Base-by-base conservation (phyloP, 2,797 vertebrate genomes). In the Scyliorhinus canicula region DNA sequence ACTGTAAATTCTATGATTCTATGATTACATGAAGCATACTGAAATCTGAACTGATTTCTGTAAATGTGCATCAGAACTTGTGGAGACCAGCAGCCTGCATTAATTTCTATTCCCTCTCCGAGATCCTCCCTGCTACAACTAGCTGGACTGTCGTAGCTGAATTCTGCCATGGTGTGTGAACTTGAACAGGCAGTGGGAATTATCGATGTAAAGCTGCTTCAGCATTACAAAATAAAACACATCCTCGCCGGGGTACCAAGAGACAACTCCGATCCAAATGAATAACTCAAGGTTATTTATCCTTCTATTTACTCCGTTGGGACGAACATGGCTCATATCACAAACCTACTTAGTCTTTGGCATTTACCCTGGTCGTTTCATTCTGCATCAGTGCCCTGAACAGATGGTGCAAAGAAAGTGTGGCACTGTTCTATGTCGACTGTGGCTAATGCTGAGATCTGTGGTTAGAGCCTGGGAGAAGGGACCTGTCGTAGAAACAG, bases 251-350 rank as follows among this genome's bases (percentile, higher is more conserved):
- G 16, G 19, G 88, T 21, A 44, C 88, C 60, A 44, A 26, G n/a
- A 65, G 88, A 26, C 79, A 82, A 65, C 88, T 91, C 88, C 44
- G 88, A n/a, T 65, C 88, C 88, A 91, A 91, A 91, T 91, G 88
- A 65, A 91, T 91, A 91, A 91, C 88, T 91, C 88, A 91, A 63
- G 88, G 65, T 65, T 65, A 91, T 65, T 91, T 91, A 91, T 91
- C 88, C 60, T 24, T 91, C n/a, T 91, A 91, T 65, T 91, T 91
- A 91, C 60, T 91, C 88, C 88, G 24, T 44, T 24, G 88, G 60
- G 88, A 65, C 1, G 19, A 63, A 91, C 88, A 65, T 40, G 88
- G 88, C 88, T 91, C 60, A 65, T 91, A 82, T 82, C 44, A 47
- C 79, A 82, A 65, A 91, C 44, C 88, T 65, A 91, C 88, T 91